Conservation (phyloP, 1,140 invertebrate genomes). For the Trachymyrmex septentrionalis region DNA sequence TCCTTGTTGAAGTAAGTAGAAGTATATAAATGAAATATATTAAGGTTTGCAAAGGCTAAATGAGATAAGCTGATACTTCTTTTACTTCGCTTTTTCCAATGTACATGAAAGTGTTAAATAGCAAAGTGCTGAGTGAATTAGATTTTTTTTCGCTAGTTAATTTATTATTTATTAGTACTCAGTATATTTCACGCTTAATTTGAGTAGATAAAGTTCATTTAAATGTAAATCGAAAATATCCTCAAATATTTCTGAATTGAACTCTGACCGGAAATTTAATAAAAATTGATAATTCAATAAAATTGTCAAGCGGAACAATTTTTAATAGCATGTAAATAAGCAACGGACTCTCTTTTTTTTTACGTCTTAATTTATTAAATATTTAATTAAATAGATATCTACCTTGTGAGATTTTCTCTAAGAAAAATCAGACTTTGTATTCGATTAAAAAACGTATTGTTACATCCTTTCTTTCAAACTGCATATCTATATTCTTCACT, state of each 20-base stretch:
- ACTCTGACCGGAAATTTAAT: not conserved
- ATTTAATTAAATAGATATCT: not conserved
- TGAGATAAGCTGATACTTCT: not conserved
- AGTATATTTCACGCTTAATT: not conserved
- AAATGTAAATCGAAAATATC: not conserved
- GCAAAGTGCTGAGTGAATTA: not conserved
- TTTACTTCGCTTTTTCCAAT: not conserved
- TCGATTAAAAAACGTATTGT: not conserved
- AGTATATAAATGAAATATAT: constrained; percentile 15
- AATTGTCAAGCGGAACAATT: not conserved
- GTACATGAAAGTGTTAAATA: not conserved
- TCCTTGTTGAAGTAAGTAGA: not conserved
- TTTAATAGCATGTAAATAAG: not conserved
- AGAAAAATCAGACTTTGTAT: not conserved
- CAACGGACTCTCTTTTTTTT: not conserved
- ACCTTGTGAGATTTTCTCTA: not conserved
- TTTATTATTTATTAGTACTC: not conserved
- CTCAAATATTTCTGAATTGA: not conserved
- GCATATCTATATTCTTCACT: not conserved
- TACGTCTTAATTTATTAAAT: not conserved
- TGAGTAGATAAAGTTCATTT: not conserved
- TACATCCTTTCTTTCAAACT: not conserved
- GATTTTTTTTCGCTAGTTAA: not conserved
- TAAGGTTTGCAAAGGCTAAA: not conserved
- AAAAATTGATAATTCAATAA: not conserved